These are phyloP conservation scores for Hippocampus comes DNA, from an alignment of 2,113 vertebrate genomes.

Conservation along the genomic window DNA sequence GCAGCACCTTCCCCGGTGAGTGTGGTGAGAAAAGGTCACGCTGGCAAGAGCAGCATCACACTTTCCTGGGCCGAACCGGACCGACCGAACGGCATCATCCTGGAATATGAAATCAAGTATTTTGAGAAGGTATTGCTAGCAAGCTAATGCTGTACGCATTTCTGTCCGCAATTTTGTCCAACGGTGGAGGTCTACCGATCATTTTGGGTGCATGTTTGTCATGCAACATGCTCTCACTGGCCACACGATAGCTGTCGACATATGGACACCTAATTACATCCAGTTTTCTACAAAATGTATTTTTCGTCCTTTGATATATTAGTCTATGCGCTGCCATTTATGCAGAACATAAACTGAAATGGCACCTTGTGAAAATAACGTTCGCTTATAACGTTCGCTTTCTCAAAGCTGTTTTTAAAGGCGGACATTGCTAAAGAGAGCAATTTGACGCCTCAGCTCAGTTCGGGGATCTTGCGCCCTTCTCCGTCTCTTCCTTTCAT, in stretches of 20 bases:
- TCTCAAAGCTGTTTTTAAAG: constrained; percentile 11
- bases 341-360: neutral
- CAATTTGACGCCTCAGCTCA: constrained; percentile 41
- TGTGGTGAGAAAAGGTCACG: constrained; percentile 88
- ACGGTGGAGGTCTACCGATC: no score
- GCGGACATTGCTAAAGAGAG: constrained; percentile 10
- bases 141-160: no score
- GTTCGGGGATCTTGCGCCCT: constrained; percentile 37
- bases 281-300: no score
- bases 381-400: neutral
- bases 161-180: no score
- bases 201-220: no score
- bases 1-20: constrained; percentile 92
- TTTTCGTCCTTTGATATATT: no score
- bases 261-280: no score
- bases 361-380: constrained; percentile 16
- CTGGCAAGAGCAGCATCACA: constrained; percentile 89
- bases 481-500: constrained; percentile 32
- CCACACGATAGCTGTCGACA: no score
- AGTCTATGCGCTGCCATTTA: no score
- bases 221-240: no score
- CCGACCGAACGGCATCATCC: constrained; percentile 94
- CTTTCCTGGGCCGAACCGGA: constrained; percentile 95
- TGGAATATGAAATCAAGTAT: constrained; percentile 99
- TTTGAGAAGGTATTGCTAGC: constrained; percentile 89